Conservation (phyloP, 2,113 vertebrate genomes). For the Xerus inauris region DNA sequence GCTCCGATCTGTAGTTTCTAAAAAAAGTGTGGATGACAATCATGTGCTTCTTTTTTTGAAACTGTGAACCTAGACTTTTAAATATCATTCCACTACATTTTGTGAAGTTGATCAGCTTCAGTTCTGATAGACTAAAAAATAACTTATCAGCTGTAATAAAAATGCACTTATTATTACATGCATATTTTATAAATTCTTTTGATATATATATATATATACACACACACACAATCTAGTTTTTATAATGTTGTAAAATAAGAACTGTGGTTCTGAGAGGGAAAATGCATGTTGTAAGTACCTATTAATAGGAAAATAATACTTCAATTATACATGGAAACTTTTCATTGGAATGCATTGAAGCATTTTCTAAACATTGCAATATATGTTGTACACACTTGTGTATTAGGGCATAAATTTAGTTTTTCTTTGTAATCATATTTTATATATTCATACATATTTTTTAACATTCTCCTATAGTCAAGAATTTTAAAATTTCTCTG, state of each 20-base stretch:
- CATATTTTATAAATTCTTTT: constrained; percentile 12
- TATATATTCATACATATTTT: neutral
- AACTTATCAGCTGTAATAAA: neutral
- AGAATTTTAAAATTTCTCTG: neutral
- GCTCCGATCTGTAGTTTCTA: constrained; percentile 30
- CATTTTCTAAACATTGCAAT: constrained; percentile 22
- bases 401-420: neutral
- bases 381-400: neutral
- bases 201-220: too few relatives aligned
- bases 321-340: constrained; percentile 41
- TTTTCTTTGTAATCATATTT: neutral
- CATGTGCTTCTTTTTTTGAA: constrained; percentile 41
- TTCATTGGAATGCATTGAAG: neutral
- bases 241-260: neutral
- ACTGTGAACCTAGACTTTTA: constrained; percentile 9
- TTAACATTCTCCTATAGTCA: neutral
- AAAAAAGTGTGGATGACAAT: neutral
- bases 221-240: neutral
- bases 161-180: neutral
- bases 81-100: constrained; percentile 37
- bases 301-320: constrained; percentile 19
- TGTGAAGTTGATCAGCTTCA: constrained; percentile 18
- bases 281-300: neutral
- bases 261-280: neutral
- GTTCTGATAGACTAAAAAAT: neutral